A percentile compares a stretch with the other conserved stretches of the same genome.
Evolutionary conservation across 2,888 invertebrate species (phyloP).

Genomic region (Lottia scabra): DNA sequence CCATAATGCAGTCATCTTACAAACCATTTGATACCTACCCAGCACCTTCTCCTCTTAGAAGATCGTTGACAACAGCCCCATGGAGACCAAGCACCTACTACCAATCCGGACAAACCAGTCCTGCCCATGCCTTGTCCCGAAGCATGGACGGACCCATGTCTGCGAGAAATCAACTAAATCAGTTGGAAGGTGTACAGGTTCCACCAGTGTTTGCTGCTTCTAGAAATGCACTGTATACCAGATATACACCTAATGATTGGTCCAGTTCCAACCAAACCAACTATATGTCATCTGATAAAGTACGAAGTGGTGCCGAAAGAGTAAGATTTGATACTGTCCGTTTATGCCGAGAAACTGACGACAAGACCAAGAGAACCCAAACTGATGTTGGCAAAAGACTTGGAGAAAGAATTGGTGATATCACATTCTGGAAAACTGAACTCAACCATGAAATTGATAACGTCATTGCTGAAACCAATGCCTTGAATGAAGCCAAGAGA

Average conservation of each 20-base stretch:
- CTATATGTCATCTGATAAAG: slow-evolving; percentile 88
- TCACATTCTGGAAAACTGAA: slow-evolving; percentile 90
- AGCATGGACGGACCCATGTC: slow-evolving; percentile 63
- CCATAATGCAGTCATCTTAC: slow-evolving; percentile 74
- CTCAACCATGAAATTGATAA: slow-evolving; percentile 85
- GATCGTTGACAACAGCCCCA: slow-evolving; percentile 66
- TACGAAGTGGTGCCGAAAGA: slow-evolving; percentile 76
- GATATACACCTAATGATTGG: slow-evolving; percentile 92
- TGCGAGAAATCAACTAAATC: slow-evolving; percentile 54
- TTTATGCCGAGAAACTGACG: slow-evolving; percentile 69
- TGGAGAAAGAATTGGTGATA: slow-evolving; percentile 88
- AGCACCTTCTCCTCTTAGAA: slow-evolving; percentile 62
- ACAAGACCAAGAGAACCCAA: slow-evolving; percentile 67
- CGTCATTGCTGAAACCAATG: slow-evolving; percentile 82
- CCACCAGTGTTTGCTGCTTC: slow-evolving; percentile 68
- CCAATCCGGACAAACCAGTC: slow-evolving; percentile 60
- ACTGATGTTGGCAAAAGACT: slow-evolving; percentile 87
- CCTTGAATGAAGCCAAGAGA: slow-evolving; percentile 79
- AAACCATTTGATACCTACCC: slow-evolving; percentile 61
- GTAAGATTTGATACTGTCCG: slow-evolving; percentile 64
- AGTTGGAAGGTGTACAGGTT: slow-evolving; percentile 65
- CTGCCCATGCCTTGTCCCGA: slow-evolving; percentile 49
- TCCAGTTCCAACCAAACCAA: slow-evolving; percentile 81
- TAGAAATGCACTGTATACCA: slow-evolving; percentile 77
- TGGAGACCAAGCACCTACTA: slow-evolving; percentile 67